Evolutionary conservation across 2,888 invertebrate genomes (phyloP), one percentile per base, ranked within the genome.

Genomic region (Leucophenga maculata): DNA sequence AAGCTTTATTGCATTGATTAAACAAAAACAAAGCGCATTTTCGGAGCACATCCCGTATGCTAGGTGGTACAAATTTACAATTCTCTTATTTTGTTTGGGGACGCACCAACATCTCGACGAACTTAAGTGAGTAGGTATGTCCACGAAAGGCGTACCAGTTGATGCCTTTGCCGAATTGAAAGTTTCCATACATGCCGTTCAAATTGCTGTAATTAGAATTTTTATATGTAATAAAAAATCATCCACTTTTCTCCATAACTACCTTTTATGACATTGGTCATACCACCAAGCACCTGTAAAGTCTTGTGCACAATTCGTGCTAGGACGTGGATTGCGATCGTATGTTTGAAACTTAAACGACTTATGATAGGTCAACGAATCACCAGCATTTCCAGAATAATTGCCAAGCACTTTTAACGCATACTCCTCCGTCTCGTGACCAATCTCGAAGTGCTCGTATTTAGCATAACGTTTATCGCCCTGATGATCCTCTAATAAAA

Each of bases 221-320:
- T n/a, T n/a, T n/a, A n/a, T n/a, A n/a, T 26, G 26, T 26, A 26
- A 26, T 26, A 26, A 26, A 26, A 26, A 26, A 26, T 26, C 26
- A 26, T 26, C 3, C 3, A 26, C 26, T 26, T 26, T 26, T 26
- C 2, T 3, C 26, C 2, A 26, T 26, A 26, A 26, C 4, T 26
- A 91, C 91, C 91, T 91, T 74, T 91, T 92, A 74, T 93, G 92
- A 78, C 93, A 93, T 59, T 91, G 90, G 77, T 91, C 92, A 82
- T 93, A 93, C 93, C 93, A 94, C 94, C 93, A 94, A 4, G 92
- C 93, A 0, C 93, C 93, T 0, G 91, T 90, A 75, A 93, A 93
- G 65, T 91, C 90, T 50, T 89, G 86, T 0, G 93, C 92, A 84
- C 93, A 94, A 67, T 91, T 91, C 3, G 92, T 92, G 54, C 91